These are phyloP conservation scores for Stenoptilia bipunctidactyla DNA, from an alignment of 2,888 invertebrate species.

Conservation along the genomic window DNA sequence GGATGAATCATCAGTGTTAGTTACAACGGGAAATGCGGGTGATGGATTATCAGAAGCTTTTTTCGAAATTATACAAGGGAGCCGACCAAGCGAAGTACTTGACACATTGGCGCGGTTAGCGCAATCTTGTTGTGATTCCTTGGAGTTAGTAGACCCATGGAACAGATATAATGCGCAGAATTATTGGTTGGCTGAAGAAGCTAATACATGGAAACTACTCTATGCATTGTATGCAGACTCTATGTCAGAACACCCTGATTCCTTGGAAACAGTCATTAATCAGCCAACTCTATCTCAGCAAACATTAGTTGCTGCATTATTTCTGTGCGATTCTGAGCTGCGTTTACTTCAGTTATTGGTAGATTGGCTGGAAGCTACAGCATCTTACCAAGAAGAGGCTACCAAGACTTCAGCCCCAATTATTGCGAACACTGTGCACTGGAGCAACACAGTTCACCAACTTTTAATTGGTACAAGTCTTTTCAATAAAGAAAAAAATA, in stretches of 20 bases:
- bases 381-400: slow-evolving; percentile 82
- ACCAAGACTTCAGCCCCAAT: slow-evolving; percentile 54
- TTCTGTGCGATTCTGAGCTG: slow-evolving; percentile 64
- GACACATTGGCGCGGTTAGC: slow-evolving; percentile 75
- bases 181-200: slow-evolving; percentile 82
- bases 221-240: slow-evolving; percentile 87
- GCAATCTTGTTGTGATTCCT: slow-evolving; percentile 73
- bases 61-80: slow-evolving; percentile 57
- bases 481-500: slow-evolving; percentile 55
- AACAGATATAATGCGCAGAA: slow-evolving; percentile 57
- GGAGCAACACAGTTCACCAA: slow-evolving; percentile 93
- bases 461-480: slow-evolving; percentile 66
- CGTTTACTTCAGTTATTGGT: slow-evolving; percentile 86
- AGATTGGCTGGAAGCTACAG: slow-evolving; percentile 92
- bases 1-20: slow-evolving; percentile 50
- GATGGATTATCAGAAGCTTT: slow-evolving; percentile 52
- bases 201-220: slow-evolving; percentile 90
- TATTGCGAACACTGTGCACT: slow-evolving; percentile 77
- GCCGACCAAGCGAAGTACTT: slow-evolving; percentile 64
- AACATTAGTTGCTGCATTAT: slow-evolving; percentile 44
- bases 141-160: slow-evolving; percentile 65
- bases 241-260: slow-evolving; percentile 69
- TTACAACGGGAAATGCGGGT: slow-evolving; percentile 35
- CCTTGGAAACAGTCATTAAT: slow-evolving; percentile 52
- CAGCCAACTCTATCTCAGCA: slow-evolving; percentile 51